Evolutionary conservation across 2,888 invertebrate genomes (phyloP).

Genomic region (Nematopogon swammerdamellus): DNA sequence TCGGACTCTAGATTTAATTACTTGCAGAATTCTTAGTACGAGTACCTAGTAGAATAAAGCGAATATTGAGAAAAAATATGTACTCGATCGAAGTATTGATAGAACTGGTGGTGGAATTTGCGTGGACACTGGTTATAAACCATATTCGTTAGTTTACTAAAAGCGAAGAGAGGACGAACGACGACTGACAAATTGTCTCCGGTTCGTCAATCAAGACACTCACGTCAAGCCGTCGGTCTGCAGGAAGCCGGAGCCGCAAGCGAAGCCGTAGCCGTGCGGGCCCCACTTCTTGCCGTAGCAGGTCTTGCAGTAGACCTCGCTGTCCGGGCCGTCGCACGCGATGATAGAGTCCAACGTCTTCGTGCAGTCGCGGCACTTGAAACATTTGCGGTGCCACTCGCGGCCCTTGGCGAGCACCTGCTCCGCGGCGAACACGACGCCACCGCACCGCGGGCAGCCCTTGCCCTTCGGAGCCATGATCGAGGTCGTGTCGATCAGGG

Average conservation of each 20-base stretch:
- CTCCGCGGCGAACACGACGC: slow-evolving; percentile 91
- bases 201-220: too few species aligned
- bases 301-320: slow-evolving; percentile 92
- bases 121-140: too few species aligned
- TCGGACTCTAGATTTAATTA: too few species aligned
- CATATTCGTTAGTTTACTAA: too few species aligned
- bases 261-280: slow-evolving; percentile 95
- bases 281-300: slow-evolving; percentile 98
- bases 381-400: slow-evolving; percentile 92
- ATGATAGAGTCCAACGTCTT: slow-evolving; percentile 94
- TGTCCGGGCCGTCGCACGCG: slow-evolving; percentile 92
- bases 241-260: slow-evolving; percentile 91
- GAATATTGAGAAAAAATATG: too few species aligned
- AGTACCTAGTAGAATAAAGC: too few species aligned
- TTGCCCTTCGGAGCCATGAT: slow-evolving; percentile 82
- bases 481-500: slow-evolving; percentile 73
- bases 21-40: too few species aligned
- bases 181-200: too few species aligned
- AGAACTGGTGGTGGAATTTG: too few species aligned
- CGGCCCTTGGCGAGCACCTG: slow-evolving; percentile 87
- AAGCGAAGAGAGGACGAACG: too few species aligned
- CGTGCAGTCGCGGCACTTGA: slow-evolving; percentile 88
- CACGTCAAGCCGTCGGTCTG: slow-evolving; percentile 88
- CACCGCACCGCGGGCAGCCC: slow-evolving; percentile 88
- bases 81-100: too few species aligned